Percentiles rank a stretch among this genome's conserved stretches.
phyloP scores from a whole-genome alignment of 2,797 vertebrate species.

The Pterois miles region DNA sequence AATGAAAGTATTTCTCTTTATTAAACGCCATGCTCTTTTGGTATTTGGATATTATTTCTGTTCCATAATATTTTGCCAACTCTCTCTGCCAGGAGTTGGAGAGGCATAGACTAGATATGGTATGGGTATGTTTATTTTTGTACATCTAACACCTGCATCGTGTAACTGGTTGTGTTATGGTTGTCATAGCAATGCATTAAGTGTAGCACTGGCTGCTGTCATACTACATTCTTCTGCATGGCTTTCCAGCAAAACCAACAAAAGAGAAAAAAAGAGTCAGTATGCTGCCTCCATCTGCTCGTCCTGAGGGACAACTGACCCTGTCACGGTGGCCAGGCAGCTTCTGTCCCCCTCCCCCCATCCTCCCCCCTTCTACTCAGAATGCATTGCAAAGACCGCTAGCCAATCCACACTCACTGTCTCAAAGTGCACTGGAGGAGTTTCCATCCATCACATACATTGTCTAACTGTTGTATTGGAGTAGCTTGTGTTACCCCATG shows the following conservation, averaged over 20 bases:
- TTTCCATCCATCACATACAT: slow-evolving; percentile 82
- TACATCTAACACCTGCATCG: slow-evolving; percentile 99
- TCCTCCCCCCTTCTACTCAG: slow-evolving; percentile 69
- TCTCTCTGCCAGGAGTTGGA: slow-evolving; percentile 99
- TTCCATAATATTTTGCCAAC: slow-evolving; percentile 99
- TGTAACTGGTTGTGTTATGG: slow-evolving; percentile 99
- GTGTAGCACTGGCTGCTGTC: slow-evolving; percentile 99
- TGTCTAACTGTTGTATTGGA: slow-evolving; percentile 80
- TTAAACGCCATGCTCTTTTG: slow-evolving; percentile 90
- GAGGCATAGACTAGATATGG: slow-evolving; percentile 99
- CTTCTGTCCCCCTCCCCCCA: slow-evolving; percentile 72
- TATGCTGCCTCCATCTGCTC: slow-evolving; percentile 98
- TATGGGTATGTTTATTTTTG: slow-evolving; percentile 99
- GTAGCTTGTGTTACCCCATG: slow-evolving; percentile 77
- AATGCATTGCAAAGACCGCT: slow-evolving; percentile 82
- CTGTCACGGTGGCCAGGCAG: slow-evolving; percentile 79
- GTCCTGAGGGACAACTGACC: slow-evolving; percentile 84
- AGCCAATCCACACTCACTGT: slow-evolving; percentile 80
- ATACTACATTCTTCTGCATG: slow-evolving; percentile 99
- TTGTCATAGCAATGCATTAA: slow-evolving; percentile 99
- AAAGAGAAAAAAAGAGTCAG: slow-evolving; percentile 80
- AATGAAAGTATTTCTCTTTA: slow-evolving; percentile 69
- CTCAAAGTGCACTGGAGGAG: slow-evolving; percentile 78
- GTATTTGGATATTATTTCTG: slow-evolving; percentile 89
- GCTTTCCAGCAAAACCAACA: slow-evolving; percentile 97